Percentiles rank a stretch among this genome's conserved stretches.
Conservation (phyloP, 37 sponge, comb jelly and placozoan genomes). For the Haliclona indistincta region DNA sequence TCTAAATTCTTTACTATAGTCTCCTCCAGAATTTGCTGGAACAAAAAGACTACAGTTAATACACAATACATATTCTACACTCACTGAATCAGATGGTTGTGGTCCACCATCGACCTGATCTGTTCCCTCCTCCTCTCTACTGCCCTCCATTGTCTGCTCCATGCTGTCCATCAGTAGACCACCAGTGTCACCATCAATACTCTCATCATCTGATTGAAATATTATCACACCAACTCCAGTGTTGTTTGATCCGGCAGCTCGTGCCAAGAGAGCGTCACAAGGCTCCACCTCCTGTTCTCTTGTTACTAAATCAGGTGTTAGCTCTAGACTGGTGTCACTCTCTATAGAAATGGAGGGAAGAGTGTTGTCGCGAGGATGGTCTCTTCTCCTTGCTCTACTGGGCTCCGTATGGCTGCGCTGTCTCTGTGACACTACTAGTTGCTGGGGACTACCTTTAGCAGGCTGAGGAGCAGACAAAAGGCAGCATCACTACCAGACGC, state of each 20-base stretch:
- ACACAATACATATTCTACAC: neutral
- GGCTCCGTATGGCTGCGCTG: no score
- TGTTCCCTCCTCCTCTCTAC: neutral
- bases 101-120: neutral
- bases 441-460: no score
- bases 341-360: conserved; percentile 54
- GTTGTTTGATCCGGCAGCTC: conserved; percentile 14
- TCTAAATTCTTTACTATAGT: conserved; percentile 84
- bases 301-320: conserved; percentile 16
- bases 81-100: conserved; percentile 4
- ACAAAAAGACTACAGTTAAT: no score
- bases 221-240: neutral
- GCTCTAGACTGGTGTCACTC: conserved; percentile 18
- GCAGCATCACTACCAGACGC: no score
- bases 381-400: neutral
- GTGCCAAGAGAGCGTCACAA: conserved; percentile 15
- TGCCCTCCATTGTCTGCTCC: neutral
- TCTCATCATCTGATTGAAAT: conserved; percentile 42
- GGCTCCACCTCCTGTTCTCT: conserved; percentile 35
- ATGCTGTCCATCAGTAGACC: neutral
- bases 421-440: no score
- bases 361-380: neutral
- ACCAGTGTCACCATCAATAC: conserved; percentile 13
- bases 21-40: conserved; percentile 70
- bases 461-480: no score